Base-by-base conservation (phyloP, 2,797 vertebrate genomes). In the Petrocephalus schoutedeni region DNA sequence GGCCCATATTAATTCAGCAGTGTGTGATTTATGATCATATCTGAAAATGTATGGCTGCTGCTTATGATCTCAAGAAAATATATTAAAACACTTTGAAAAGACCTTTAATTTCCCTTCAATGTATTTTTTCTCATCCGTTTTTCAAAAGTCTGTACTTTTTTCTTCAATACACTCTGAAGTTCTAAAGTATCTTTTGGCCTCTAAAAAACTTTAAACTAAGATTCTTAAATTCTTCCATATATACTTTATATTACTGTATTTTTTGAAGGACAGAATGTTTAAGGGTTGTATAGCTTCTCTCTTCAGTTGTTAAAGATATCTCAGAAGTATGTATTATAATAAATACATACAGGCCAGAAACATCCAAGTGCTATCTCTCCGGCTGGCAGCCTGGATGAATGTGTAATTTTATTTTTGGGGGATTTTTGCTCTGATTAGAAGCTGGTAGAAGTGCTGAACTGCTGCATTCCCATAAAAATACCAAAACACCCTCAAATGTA, bases 41-140 rank as follows among this genome's bases (percentile, higher is more conserved):
- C 28, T 58, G 56, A 86, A 86, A 86, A 86, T 86, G 28, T 86
- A 59, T 86, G 54, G 53, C 32, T 56, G 41, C 28, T 36, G 85
- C 41, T 85, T 86, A 9, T 86, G 85, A 36, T 86, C 12, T 85
- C 84, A 85, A 85, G 28, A 85, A 85, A 85, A 85, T 36, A 36
- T 58, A 32, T 58, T 19, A 86, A 86, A 54, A 28, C 32, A 58
- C 54, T 86, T 58, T 58, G 85, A 86, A 59, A 58, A 45, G 85
- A 58, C 85, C 85, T 59, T 86, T 45, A 54, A 41, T 85, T 58
- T 85, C 14, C 59, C 32, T 58, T 59, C 16, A 19, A 1, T 58
- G 14, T 32, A 28, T 85, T 57, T 85, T 28, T 36, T 36, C 6
- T 19, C 21, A 19, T 58, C 21, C 54, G 21, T 58, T 58, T 85